Percentiles rank a stretch among this genome's conserved stretches.
phyloP scores from a whole-genome alignment of 2,888 invertebrate species.

The Frankliniella intonsa region DNA sequence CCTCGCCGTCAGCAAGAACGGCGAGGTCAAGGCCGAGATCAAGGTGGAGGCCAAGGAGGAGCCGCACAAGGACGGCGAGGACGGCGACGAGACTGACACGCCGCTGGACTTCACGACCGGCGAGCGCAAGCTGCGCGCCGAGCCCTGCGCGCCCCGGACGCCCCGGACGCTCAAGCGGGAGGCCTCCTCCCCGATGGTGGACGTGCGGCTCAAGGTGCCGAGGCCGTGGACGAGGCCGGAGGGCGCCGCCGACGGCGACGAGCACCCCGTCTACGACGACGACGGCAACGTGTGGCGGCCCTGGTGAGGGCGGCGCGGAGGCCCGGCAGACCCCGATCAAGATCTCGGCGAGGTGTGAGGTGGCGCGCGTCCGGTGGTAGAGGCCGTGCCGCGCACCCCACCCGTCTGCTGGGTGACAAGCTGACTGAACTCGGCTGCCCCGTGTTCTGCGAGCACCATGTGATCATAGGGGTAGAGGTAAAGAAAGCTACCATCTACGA shows the following conservation, averaged over 20 bases:
- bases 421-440: too few species aligned
- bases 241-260: neutral
- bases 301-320: conserved; percentile 37
- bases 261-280: conserved; percentile 33
- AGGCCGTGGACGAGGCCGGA: conserved; percentile 4
- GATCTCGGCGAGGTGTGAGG: neutral
- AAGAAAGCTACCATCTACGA: too few species aligned
- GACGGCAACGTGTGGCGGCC: conserved; percentile 42
- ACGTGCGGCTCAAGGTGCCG: neutral
- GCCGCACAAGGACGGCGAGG: neutral
- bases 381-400: too few species aligned
- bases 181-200: neutral
- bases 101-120: conserved; percentile 40
- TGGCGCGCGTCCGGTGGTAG: too few species aligned
- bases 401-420: too few species aligned
- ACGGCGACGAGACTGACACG: conserved; percentile 31
- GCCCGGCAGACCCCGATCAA: neutral
- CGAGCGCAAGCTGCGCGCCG: conserved; percentile 38
- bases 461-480: too few species aligned
- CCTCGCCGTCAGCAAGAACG: neutral
- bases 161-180: conserved; percentile 30
- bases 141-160: conserved; percentile 30
- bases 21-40: neutral
- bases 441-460: too few species aligned
- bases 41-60: neutral